phyloP scores from a whole-genome alignment of 2,113 vertebrate species.

The Forbesichthys agassizii region DNA sequence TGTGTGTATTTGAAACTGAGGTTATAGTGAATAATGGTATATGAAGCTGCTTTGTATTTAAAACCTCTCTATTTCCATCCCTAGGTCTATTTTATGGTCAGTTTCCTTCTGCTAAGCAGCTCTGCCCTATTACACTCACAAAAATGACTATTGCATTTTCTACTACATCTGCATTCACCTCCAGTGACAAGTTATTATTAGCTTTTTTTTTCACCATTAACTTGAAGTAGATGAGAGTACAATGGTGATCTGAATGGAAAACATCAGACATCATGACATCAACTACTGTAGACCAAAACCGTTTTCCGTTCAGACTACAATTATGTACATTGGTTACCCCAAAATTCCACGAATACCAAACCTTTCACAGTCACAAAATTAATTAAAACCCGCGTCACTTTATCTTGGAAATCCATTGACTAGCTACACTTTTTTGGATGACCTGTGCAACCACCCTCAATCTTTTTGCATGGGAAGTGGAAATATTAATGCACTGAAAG shows the following conservation, averaged over 20 bases:
- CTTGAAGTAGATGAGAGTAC: constrained; percentile 22
- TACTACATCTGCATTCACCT: constrained; percentile 22
- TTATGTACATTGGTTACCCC: constrained; percentile 52
- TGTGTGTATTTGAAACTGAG: constrained; percentile 22
- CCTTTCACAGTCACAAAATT: constrained; percentile 30
- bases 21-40: constrained; percentile 31
- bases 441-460: neutral
- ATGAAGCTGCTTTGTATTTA: constrained; percentile 53
- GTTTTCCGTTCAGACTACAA: constrained; percentile 39
- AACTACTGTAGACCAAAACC: constrained; percentile 38
- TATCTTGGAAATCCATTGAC: constrained; percentile 8
- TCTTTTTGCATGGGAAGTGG: constrained; percentile 7
- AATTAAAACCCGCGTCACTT: constrained; percentile 1
- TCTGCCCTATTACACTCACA: neutral
- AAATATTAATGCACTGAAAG: constrained; percentile 8
- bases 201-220: constrained; percentile 1
- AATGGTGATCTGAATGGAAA: constrained; percentile 28
- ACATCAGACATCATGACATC: constrained; percentile 53
- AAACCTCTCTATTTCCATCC: constrained; percentile 3
- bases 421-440: neutral
- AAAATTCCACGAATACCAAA: constrained; percentile 16
- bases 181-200: constrained; percentile 12
- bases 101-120: neutral
- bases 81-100: neutral
- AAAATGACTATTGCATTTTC: constrained; percentile 4